These are phyloP conservation scores for Brotula barbata DNA, from an alignment of 2,797 vertebrate species.

Conservation along the genomic window DNA sequence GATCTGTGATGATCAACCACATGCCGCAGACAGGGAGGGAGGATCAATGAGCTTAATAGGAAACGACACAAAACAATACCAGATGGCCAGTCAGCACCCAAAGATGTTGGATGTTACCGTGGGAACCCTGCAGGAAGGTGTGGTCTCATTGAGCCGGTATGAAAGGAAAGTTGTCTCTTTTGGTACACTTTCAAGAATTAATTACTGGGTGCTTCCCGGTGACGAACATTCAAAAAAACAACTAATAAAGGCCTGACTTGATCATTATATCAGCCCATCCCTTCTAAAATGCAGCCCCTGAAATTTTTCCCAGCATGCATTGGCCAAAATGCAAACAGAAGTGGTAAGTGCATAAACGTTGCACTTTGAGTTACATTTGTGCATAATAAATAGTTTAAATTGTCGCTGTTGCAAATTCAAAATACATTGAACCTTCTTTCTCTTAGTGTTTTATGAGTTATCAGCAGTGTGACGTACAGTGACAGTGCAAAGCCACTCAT, in stretches of 20 bases:
- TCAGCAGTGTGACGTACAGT: slow-evolving; percentile 24
- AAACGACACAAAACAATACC: slow-evolving; percentile 73
- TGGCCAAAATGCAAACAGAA: neutral
- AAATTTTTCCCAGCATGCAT: neutral
- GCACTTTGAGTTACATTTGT: neutral
- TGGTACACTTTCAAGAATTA: neutral
- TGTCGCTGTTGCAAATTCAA: slow-evolving; percentile 16
- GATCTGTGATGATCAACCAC: slow-evolving; percentile 61
- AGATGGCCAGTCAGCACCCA: slow-evolving; percentile 70
- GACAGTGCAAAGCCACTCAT: slow-evolving; percentile 13
- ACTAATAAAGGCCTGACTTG: slow-evolving; percentile 2
- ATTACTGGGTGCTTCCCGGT: slow-evolving; percentile 24
- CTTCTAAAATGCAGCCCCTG: neutral
- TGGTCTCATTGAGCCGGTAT: slow-evolving; percentile 8
- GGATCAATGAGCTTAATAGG: slow-evolving; percentile 68
- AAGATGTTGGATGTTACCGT: slow-evolving; percentile 58
- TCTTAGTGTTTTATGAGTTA: slow-evolving; percentile 19
- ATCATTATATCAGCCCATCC: neutral
- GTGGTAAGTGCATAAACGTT: neutral
- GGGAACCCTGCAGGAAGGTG: slow-evolving; percentile 53
- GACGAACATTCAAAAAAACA: slow-evolving; percentile 36
- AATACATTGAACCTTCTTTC: slow-evolving; percentile 28
- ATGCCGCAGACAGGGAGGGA: slow-evolving; percentile 58
- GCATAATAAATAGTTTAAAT: neutral
- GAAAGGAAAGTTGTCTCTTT: too few relatives aligned